A percentile compares a stretch with the other conserved stretches of the same genome.
Conservation (phyloP, 2,113 vertebrate genomes). For the Ibidorhyncha struthersii region DNA sequence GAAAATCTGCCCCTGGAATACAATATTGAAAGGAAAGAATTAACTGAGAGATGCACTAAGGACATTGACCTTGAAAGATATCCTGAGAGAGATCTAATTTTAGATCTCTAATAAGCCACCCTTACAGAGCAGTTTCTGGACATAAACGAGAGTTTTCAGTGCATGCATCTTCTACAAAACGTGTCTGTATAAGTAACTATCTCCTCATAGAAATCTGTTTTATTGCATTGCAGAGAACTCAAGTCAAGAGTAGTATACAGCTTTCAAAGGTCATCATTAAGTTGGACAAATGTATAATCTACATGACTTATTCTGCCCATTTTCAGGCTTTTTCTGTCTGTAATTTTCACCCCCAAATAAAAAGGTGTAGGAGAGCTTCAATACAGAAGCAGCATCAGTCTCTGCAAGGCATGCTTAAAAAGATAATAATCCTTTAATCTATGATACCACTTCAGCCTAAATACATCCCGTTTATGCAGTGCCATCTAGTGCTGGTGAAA, state of each 20-base stretch:
- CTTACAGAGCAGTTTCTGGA: not conserved
- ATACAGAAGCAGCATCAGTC: not conserved
- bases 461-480: not conserved
- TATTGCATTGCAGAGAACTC: not conserved
- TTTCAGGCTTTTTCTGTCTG: not conserved
- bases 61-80: not conserved
- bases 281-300: not conserved
- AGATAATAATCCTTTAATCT: not conserved
- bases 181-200: not conserved
- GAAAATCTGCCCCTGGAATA: slow-evolving; percentile 92
- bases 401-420: not conserved
- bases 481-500: slow-evolving; percentile 35
- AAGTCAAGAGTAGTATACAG: not conserved
- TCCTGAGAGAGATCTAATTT: not conserved
- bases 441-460: not conserved
- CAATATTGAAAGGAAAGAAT: not conserved
- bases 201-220: not conserved
- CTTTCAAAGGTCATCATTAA: not conserved
- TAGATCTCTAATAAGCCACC: not conserved
- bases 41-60: not conserved
- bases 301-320: not conserved
- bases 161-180: not conserved
- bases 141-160: not conserved
- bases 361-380: not conserved
- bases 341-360: not conserved